Evolutionary conservation across 1,140 invertebrate species (phyloP), one percentile per base, ranked within the genome.

Genomic region (Epicauta chinensis): DNA sequence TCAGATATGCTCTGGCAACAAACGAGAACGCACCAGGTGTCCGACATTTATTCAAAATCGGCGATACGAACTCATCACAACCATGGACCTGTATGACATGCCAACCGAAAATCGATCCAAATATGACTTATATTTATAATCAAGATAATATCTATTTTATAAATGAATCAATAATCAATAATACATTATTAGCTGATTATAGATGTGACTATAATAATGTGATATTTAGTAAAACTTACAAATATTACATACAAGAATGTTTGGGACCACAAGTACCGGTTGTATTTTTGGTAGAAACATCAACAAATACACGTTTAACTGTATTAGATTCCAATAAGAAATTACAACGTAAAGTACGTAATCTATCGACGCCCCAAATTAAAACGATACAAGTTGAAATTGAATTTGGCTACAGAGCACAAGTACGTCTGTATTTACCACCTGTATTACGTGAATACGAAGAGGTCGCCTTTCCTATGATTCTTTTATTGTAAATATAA

Each of bases 391-490:
- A 73, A 56, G 75, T 80, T 7, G 72, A 79, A 56, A 69, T 80
- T 6, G 74, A 78, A 50, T 71, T 66, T 16, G 74, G 72, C 3
- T 76, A 73, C 47, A 66, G 71, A 42, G 77, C 77, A 7, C 72
- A 76, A 39, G 86, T 91, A 0, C 75, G 83, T 7, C 73, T 91
- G 2, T 77, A 80, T 48, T 67, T 91, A 35, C 88, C 88, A 1
- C 85, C 86, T 0, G 83, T 84, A n/a, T 76, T 90, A 51, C 71
- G 83, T 42, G 86, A 89, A 61, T 81, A 87, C 37, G 87, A 93
- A 64, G 86, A 89, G 56, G 78, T 87, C 31, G 82, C 83, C 6
- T 89, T 92, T 65, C 89, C 89, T 0, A 63, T 89, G n/a, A 77
- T 91, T 0, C 68, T 91, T 16, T 78, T 87, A 51, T 80, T 89